Base-by-base conservation (phyloP, 2,113 vertebrate species). In the Lepus europaeus region DNA sequence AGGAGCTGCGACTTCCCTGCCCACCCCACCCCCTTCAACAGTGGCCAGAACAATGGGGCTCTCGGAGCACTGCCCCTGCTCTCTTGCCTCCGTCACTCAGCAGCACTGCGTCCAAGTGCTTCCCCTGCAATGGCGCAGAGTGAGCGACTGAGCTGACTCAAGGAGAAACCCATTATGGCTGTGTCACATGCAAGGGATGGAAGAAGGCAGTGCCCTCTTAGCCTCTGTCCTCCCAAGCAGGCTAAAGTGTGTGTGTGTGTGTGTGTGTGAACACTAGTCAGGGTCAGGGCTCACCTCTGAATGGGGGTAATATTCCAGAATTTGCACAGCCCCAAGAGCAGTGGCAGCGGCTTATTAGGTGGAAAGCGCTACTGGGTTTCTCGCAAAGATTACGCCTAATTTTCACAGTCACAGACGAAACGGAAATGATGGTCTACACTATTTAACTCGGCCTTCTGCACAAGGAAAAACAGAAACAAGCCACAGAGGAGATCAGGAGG, bases 371-470 rank as follows among this genome's bases (percentile, higher is more conserved):
- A 33, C 45, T 83, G 53, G 9, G 9, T 77, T 70, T 81, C 88
- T 97, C 77, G 91, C 88, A 68, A 96, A 61, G 89, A 39, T 51
- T 1, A 12, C 0, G 77, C 51, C 83, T 1, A 59, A 31, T 89
- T 96, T 94, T 87, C 94, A 87, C 22, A 45, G n/a, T 87, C 94
- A 96, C 17, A 51, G 93, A 92, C 93, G 73, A 96, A 97, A 95
- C 36, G 90, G 94, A 97, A 96, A 96, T 76, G 2, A 87, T 97
- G 69, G 77, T 61, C 68, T 85, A 86, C 22, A 39, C 36, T 90
- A 74, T 33, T 92, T 80, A 80, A 36, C 36, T 27, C 64, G 31
- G 8, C 88, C 90, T 76, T 20, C 87, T 88, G 94, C 85, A 96
- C 84, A 96, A 95, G 91, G 0, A 86, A 51, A 92, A 6, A 45